These are phyloP conservation scores for Scaptomyza tumidula DNA, from an alignment of 2,888 invertebrate genomes.

Conservation along the genomic window DNA sequence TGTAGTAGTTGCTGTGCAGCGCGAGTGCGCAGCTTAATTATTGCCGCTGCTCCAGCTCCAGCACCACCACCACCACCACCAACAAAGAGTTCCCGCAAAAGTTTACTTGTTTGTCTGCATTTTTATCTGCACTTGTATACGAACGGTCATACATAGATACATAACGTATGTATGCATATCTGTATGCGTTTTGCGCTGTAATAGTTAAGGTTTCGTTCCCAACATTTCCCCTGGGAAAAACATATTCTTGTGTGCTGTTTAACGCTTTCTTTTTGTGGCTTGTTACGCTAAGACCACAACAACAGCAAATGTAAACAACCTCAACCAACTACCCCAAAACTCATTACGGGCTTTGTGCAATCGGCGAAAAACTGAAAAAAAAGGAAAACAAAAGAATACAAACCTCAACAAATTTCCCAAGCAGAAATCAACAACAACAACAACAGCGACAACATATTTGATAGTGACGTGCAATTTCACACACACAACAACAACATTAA, in stretches of 20 bases:
- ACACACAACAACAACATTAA: slow-evolving; percentile 33
- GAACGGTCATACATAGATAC: slow-evolving; percentile 2
- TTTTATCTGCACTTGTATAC: slow-evolving; percentile 56
- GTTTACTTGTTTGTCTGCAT: slow-evolving; percentile 81
- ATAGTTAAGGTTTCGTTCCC: slow-evolving; percentile 41
- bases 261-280: slow-evolving; percentile 73
- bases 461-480: slow-evolving; percentile 53
- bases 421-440: slow-evolving; percentile 25
- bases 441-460: slow-evolving; percentile 29
- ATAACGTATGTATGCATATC: not conserved
- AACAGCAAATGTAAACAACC: slow-evolving; percentile 60
- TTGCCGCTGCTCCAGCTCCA: slow-evolving; percentile 33
- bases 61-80: slow-evolving; percentile 10
- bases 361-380: slow-evolving; percentile 16
- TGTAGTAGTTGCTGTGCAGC: slow-evolving; percentile 39
- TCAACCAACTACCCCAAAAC: slow-evolving; percentile 18
- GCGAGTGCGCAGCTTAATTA: slow-evolving; percentile 74
- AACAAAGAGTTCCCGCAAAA: slow-evolving; percentile 51
- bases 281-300: slow-evolving; percentile 29
- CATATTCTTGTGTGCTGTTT: slow-evolving; percentile 67
- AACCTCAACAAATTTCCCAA: slow-evolving; percentile 50
- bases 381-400: slow-evolving; percentile 44
- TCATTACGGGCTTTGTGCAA: slow-evolving; percentile 40
- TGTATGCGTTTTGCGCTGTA: slow-evolving; percentile 31
- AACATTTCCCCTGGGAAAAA: slow-evolving; percentile 69